Conservation (phyloP, 2,797 vertebrate genomes). For the Xenops minutus region DNA sequence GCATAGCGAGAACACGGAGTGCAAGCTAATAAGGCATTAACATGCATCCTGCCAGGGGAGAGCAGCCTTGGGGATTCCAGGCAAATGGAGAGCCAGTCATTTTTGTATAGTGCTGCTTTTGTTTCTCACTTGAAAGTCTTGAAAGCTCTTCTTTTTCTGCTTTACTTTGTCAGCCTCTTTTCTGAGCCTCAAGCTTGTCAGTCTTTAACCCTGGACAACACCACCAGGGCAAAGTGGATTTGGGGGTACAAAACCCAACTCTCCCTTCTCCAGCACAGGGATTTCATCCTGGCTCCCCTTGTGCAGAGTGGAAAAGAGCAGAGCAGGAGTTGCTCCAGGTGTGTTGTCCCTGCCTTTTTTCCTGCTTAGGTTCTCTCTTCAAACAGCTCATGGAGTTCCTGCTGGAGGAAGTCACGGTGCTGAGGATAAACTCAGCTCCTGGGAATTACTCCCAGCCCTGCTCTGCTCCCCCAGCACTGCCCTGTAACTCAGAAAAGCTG, state of each 20-base stretch:
- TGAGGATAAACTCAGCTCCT: background rate
- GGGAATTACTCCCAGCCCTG: background rate
- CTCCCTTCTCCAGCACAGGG: accelerated
- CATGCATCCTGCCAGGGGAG: slow-evolving; percentile 14
- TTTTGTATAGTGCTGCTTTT: slow-evolving; percentile 4
- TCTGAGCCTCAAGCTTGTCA: background rate
- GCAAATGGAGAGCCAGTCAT: background rate
- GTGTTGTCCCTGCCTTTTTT: background rate
- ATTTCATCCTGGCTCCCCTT: background rate
- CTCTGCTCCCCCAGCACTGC: background rate
- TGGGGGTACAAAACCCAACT: background rate
- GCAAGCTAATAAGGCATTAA: slow-evolving; percentile 50
- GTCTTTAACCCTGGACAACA: background rate
- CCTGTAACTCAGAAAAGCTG: background rate
- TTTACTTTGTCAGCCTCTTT: background rate
- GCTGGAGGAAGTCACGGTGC: background rate
- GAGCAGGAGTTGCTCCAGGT: background rate
- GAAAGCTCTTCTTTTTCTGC: slow-evolving; percentile 5
- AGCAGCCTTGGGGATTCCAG: background rate
- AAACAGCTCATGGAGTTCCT: background rate
- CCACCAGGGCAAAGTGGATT: background rate
- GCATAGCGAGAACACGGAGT: background rate
- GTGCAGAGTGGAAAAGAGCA: background rate
- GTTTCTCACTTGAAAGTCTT: background rate
- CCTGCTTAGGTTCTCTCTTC: background rate